These are phyloP conservation scores for Phrynocephalus guinanensis DNA, from an alignment of 2,797 vertebrate genomes.

Conservation along the genomic window DNA sequence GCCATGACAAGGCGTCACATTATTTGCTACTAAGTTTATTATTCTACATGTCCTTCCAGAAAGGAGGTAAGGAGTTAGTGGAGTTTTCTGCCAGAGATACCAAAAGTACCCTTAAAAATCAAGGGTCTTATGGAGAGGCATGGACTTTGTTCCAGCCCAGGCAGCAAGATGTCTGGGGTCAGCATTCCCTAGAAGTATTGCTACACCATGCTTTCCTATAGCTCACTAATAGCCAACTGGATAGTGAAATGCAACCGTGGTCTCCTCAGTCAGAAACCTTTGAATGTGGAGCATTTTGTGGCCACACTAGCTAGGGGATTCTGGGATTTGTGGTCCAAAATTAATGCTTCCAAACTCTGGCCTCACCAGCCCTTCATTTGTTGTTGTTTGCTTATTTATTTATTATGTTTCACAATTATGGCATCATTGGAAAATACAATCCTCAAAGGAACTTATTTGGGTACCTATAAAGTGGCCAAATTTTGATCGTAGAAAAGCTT, in stretches of 20 bases:
- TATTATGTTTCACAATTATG: too few species aligned
- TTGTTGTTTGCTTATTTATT: too few species aligned
- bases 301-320: too few species aligned
- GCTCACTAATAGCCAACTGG: background rate
- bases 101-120: background rate
- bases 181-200: background rate
- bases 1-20: background rate
- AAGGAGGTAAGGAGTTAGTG: too few species aligned
- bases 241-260: background rate
- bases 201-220: background rate
- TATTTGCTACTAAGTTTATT: background rate
- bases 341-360: too few species aligned
- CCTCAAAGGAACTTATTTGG: too few species aligned
- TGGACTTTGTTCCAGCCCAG: background rate
- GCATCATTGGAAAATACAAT: too few species aligned
- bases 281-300: too few species aligned
- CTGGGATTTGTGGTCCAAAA: too few species aligned
- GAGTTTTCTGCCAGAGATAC: background rate
- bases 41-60: background rate
- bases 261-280: background rate
- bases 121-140: background rate
- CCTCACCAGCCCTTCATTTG: too few species aligned
- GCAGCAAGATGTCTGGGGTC: background rate
- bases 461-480: too few species aligned
- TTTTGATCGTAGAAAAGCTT: too few species aligned